Evolutionary conservation across 1,140 invertebrate genomes (phyloP).

Genomic region (Drosophila sulfurigaster): DNA sequence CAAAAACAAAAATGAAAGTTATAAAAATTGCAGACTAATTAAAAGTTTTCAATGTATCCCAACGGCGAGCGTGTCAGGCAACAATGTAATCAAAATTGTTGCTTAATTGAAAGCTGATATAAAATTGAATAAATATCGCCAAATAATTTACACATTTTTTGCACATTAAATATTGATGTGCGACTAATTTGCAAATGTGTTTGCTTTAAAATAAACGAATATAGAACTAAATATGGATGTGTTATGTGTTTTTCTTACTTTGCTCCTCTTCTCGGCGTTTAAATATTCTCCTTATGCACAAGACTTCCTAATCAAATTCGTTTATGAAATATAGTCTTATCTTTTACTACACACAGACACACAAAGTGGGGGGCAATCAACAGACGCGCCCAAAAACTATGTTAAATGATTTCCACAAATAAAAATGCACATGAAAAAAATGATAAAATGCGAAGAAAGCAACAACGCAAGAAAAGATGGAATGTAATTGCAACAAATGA

Average conservation of each 20-base stretch:
- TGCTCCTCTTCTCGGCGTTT: background rate
- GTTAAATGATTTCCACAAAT: slow-evolving; percentile 67
- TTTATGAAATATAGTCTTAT: slow-evolving; percentile 13
- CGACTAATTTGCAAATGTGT: background rate
- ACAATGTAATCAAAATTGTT: slow-evolving; percentile 1
- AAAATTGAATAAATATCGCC: background rate
- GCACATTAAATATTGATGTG: too few relatives aligned
- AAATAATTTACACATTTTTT: background rate
- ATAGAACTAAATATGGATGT: background rate
- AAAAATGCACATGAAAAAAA: slow-evolving; percentile 22
- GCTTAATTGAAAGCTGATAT: slow-evolving; percentile 1
- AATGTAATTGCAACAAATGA: slow-evolving; percentile 81
- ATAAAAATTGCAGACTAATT: background rate
- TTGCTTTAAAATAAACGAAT: background rate
- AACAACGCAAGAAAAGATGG: slow-evolving; percentile 21
- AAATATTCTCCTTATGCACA: background rate
- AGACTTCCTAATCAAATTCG: slow-evolving; percentile 18
- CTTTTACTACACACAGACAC: slow-evolving; percentile 7
- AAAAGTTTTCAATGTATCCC: too few relatives aligned
- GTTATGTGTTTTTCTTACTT: background rate
- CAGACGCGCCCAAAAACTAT: slow-evolving; percentile 52
- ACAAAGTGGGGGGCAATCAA: slow-evolving; percentile 13
- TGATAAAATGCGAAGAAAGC: background rate
- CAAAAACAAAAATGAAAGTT: too few relatives aligned
- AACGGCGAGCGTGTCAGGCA: too few relatives aligned